Conservation (phyloP, 23 tunicate genomes). For the Clavelina lepadiformis region DNA sequence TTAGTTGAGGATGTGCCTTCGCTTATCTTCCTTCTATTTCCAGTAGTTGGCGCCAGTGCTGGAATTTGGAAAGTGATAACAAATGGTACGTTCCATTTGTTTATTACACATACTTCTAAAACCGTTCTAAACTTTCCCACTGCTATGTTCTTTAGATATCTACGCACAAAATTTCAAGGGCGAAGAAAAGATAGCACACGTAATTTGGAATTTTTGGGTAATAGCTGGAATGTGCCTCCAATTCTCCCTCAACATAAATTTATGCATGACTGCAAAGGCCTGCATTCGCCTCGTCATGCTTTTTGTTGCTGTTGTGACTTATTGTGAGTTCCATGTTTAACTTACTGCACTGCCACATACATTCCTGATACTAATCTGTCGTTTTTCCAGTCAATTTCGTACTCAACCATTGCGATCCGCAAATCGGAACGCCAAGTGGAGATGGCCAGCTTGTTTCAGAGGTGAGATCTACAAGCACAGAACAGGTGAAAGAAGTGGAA, state of each 20-base stretch:
- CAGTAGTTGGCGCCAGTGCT: constrained; percentile 1
- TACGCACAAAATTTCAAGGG: neutral
- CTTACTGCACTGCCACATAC: no score
- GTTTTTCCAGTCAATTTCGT: no score
- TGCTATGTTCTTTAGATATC: no score
- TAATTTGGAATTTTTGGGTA: neutral
- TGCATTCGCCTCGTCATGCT: neutral
- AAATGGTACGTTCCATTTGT: no score
- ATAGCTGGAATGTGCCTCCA: neutral
- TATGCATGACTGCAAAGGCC: neutral
- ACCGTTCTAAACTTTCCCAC: no score
- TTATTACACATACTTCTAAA: no score
- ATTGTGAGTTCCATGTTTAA: neutral
- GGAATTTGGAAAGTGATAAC: neutral
- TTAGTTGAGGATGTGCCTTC: neutral
- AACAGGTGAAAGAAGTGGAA: no score
- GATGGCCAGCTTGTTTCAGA: no score
- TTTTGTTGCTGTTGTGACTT: neutral
- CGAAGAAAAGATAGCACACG: neutral
- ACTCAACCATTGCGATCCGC: no score
- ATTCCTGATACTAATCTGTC: no score
- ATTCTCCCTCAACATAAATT: neutral
- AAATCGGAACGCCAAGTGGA: no score
- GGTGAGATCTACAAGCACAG: no score
- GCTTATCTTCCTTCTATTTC: neutral